Conservation (phyloP, 2,113 vertebrate species). For the Corythaixoides concolor region DNA sequence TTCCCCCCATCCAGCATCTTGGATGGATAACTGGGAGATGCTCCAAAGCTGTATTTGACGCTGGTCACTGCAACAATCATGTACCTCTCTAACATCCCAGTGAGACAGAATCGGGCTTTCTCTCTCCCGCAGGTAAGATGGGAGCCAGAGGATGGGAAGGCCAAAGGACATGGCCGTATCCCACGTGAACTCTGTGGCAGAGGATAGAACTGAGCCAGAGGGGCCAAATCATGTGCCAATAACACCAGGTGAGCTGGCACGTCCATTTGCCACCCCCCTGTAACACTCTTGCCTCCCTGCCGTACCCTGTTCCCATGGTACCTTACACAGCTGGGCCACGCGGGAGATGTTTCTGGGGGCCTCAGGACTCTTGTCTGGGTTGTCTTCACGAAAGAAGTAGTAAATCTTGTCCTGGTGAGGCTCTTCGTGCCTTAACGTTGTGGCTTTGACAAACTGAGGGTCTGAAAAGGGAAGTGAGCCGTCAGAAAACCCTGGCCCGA, state of each 20-base stretch:
- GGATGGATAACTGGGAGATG: not conserved
- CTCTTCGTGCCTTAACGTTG: slow-evolving; percentile 74
- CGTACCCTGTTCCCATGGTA: not conserved
- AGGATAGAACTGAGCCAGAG: not conserved
- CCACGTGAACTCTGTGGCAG: not conserved
- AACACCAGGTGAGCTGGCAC: not conserved
- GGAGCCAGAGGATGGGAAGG: not conserved
- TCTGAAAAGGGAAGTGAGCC: slow-evolving; percentile 66
- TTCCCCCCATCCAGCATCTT: not conserved
- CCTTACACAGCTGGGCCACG: slow-evolving; percentile 92
- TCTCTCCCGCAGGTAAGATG: not conserved
- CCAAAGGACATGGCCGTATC: not conserved
- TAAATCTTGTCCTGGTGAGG: slow-evolving; percentile 89
- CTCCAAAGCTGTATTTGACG: no score
- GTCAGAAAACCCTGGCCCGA: not conserved
- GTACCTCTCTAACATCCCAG: not conserved
- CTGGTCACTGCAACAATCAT: not conserved
- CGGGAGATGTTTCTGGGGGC: slow-evolving; percentile 86
- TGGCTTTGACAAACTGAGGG: slow-evolving; percentile 86
- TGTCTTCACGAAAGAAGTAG: slow-evolving; percentile 90
- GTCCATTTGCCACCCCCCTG: not conserved
- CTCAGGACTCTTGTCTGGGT: slow-evolving; percentile 81
- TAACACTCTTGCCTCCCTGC: not conserved
- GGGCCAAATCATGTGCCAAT: rapidly evolving
- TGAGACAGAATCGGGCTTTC: rapidly evolving